Percentiles rank a stretch among this genome's conserved stretches.
These are phyloP conservation scores for Acipenser oxyrinchus DNA, from an alignment of 2,797 vertebrate species.

Conservation along the genomic window DNA sequence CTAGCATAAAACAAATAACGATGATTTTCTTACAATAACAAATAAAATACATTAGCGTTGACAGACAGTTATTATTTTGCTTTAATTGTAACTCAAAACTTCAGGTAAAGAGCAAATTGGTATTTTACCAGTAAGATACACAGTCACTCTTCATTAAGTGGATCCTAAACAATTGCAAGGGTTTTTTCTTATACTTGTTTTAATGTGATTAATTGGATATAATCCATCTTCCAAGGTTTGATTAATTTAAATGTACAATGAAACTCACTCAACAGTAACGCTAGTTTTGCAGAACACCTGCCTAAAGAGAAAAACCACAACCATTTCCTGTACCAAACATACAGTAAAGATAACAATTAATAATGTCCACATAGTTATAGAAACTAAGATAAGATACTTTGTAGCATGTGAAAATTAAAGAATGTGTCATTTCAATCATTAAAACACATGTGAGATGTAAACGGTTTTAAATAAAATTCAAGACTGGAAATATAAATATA, in stretches of 20 bases:
- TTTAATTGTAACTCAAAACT: conserved; percentile 23
- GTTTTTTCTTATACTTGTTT: conserved; percentile 1
- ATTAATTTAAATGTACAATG: conserved; percentile 44
- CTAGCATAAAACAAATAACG: no score
- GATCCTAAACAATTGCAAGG: conserved; percentile 31
- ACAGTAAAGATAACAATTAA: not conserved
- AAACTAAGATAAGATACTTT: no score
- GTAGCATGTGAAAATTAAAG: no score
- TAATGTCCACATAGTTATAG: not conserved
- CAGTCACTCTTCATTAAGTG: conserved; percentile 31
- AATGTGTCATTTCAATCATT: no score
- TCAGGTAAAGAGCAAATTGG: conserved; percentile 23
- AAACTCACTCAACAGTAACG: conserved; percentile 33
- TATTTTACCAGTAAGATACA: conserved; percentile 23
- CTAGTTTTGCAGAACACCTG: conserved; percentile 36
- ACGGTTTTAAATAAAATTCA: conserved; percentile 3
- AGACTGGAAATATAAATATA: not conserved
- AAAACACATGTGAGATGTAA: no score
- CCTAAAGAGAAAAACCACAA: conserved; percentile 20
- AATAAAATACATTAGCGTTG: conserved; percentile 15
- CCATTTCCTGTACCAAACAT: not conserved
- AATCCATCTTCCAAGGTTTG: conserved; percentile 26
- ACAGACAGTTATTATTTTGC: conserved; percentile 10
- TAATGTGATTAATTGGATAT: conserved; percentile 36
- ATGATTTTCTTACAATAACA: no score